These are phyloP conservation scores for Prosapia bicincta DNA, from an alignment of 2,888 invertebrate species.

Conservation along the genomic window DNA sequence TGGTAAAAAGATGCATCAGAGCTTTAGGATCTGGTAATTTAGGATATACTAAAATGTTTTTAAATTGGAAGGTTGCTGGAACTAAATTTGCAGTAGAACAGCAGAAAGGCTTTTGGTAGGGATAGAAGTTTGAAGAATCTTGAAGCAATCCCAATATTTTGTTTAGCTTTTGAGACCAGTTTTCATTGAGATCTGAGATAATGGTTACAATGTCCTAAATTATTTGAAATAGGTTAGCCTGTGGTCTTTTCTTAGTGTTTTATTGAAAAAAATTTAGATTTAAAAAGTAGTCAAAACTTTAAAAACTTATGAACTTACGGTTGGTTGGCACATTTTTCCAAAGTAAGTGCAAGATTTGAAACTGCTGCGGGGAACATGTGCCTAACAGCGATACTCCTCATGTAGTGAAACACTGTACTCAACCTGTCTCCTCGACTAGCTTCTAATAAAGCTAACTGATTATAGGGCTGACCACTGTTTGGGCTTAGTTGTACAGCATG, in stretches of 20 bases:
- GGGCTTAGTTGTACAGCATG: slow-evolving; percentile 72
- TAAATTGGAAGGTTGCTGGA: too few relatives aligned
- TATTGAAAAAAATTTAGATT: slow-evolving; percentile 10
- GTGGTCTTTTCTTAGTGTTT: slow-evolving; percentile 29
- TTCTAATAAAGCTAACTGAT: slow-evolving; percentile 79
- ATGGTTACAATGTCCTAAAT: too few relatives aligned
- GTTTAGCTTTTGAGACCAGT: too few relatives aligned
- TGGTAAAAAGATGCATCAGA: too few relatives aligned
- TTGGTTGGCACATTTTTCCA: slow-evolving; percentile 53
- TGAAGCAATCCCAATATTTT: too few relatives aligned
- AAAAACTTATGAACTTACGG: slow-evolving; percentile 45
- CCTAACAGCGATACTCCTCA: slow-evolving; percentile 75
- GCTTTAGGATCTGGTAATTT: too few relatives aligned
- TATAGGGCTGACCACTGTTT: slow-evolving; percentile 83
- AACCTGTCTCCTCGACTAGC: slow-evolving; percentile 77
- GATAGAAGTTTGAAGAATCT: too few relatives aligned
- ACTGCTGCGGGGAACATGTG: slow-evolving; percentile 83
- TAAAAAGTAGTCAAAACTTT: too few relatives aligned
- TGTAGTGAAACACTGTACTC: slow-evolving; percentile 82
- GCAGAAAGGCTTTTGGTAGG: too few relatives aligned
- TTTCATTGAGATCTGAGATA: too few relatives aligned
- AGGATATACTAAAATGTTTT: too few relatives aligned
- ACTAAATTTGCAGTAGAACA: too few relatives aligned
- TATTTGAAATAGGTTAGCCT: slow-evolving; percentile 19
- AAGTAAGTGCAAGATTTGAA: slow-evolving; percentile 72